These are phyloP conservation scores for Prosapia bicincta DNA, from an alignment of 2,888 invertebrate genomes.

Conservation along the genomic window DNA sequence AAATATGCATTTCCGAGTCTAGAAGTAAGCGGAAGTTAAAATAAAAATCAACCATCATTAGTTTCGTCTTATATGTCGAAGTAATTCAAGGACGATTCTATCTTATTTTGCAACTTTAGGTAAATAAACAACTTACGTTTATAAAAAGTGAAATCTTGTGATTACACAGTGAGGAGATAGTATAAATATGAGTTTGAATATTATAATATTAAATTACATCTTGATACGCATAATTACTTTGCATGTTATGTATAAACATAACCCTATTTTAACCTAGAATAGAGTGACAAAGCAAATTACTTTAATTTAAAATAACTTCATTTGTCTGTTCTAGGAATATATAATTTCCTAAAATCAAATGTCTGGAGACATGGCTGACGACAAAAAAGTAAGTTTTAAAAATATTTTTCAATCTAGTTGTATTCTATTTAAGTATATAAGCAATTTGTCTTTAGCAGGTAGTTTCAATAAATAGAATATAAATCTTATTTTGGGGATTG, in stretches of 20 bases:
- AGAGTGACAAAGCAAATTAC: not conserved
- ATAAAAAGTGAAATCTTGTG: not conserved
- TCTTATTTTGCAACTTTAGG: not conserved
- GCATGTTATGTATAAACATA: not conserved
- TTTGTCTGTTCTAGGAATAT: not conserved
- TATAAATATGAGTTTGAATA: not conserved
- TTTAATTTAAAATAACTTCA: not conserved
- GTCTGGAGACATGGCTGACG: constrained; percentile 30
- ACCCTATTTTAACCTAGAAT: not conserved
- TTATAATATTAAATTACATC: not conserved
- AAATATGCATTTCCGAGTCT: not conserved
- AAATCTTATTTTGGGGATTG: too few species aligned
- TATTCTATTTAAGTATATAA: too few species aligned
- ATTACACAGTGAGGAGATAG: not conserved
- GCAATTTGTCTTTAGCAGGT: too few species aligned
- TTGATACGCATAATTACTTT: not conserved
- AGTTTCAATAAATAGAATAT: too few species aligned
- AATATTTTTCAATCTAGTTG: not conserved
- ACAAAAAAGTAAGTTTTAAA: constrained; percentile 24
- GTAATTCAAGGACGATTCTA: not conserved
- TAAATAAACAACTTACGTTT: not conserved
- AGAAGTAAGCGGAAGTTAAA: not conserved
- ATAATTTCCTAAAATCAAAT: constrained; percentile 1
- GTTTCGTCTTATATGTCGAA: not conserved
- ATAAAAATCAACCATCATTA: not conserved